Evolutionary conservation across 2,797 vertebrate species (phyloP), one percentile per base, ranked within the genome.

Genomic region (Anguilla pacifica): DNA sequence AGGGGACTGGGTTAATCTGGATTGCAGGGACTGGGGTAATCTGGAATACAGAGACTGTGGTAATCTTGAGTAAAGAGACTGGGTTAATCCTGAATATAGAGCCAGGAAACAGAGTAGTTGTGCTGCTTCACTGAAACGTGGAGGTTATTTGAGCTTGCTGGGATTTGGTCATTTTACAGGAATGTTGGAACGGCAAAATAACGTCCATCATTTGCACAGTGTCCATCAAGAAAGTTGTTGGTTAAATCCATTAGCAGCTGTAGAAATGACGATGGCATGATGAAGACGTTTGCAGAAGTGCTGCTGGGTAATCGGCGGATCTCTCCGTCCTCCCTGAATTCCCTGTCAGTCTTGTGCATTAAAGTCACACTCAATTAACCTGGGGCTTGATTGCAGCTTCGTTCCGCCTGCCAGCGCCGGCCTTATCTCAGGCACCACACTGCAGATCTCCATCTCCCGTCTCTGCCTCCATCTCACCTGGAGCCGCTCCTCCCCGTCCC

Each of bases 311-410:
- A 51, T 39, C 39, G 1, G 74, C 74, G 3, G 35, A 77, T 82
- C 43, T 82, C 46, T 51, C 19, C 79, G 51, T 11, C 74, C 74
- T 77, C 74, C 79, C 79, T 72, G 74, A 39, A 46, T 25, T 43
- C 6, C 6, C 11, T 51, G 79, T 9, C 43, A 22, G 79, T 9
- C 51, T 82, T 82, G n/a, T n/a, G 17, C n/a, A 49, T 51, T 82
- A n/a, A 82, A 82, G 79, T 51, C 46, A 51, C 79, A 82, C 79
- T 82, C 79, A 82, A 51, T 82, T 82, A 82, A 82, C 79, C 79
- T 35, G 22, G 79, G 43, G 43, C 46, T 15, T 51, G 79, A 82
- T 82, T 49, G 19, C 19, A n/a, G 79, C 79, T 10, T 22, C 22
- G 46, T n/a, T 31, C 22, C 43, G n/a, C 43, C 28, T 10, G 22